These are phyloP conservation scores for Helicorthomorpha holstii DNA, from an alignment of 1,140 invertebrate genomes.

Conservation along the genomic window DNA sequence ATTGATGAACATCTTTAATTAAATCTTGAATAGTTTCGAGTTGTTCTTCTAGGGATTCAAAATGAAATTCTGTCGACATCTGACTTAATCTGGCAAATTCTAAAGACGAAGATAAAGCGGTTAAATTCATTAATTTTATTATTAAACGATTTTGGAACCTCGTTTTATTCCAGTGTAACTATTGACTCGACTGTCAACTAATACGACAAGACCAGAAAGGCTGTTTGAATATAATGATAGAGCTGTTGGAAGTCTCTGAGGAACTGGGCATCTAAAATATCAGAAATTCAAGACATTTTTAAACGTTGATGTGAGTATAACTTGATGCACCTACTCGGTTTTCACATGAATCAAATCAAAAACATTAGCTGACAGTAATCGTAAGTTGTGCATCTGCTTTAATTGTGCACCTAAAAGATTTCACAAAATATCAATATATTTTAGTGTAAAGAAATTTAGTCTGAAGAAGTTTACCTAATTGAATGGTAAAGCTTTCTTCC, in stretches of 20 bases:
- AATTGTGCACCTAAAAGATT: constrained; percentile 51
- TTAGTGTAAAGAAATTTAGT: too few relatives aligned
- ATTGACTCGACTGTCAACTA: constrained; percentile 60
- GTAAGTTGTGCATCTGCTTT: constrained; percentile 95
- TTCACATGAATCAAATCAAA: constrained; percentile 51
- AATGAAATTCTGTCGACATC: constrained; percentile 64
- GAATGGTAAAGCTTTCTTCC: constrained; percentile 94
- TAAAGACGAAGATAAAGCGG: constrained; percentile 13
- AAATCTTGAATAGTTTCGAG: constrained; percentile 51
- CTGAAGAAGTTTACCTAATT: constrained; percentile 51
- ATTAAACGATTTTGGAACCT: constrained; percentile 30
- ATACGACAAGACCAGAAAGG: constrained; percentile 66
- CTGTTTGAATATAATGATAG: constrained; percentile 84
- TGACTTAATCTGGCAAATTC: constrained; percentile 34
- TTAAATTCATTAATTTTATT: too few relatives aligned
- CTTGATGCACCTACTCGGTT: constrained; percentile 1
- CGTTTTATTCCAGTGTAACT: constrained; percentile 51
- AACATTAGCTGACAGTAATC: constrained; percentile 68
- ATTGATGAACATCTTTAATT: constrained; percentile 32
- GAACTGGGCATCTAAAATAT: constrained; percentile 14
- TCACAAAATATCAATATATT: neutral
- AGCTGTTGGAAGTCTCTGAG: constrained; percentile 76
- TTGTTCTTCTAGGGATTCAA: constrained; percentile 68
- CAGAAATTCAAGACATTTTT: neutral
- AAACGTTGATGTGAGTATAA: neutral